Conservation (phyloP, 2,797 vertebrate genomes). For the Danio kyathit region DNA sequence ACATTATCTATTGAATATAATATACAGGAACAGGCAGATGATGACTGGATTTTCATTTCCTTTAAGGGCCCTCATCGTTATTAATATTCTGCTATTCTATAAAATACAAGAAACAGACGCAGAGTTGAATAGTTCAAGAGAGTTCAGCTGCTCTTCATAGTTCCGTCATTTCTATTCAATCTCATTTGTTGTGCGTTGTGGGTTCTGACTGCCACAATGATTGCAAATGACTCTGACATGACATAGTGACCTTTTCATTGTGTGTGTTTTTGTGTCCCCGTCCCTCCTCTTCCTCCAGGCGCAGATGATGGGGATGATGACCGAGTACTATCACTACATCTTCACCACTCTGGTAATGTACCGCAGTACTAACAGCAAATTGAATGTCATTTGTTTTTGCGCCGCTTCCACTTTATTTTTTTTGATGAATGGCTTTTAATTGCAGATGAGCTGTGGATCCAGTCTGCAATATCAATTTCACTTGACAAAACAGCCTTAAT, state of each 20-base stretch:
- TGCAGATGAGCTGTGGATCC: constrained; percentile 73
- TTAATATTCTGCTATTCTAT: constrained; percentile 38
- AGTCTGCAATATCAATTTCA: constrained; percentile 76
- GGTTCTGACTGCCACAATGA: constrained; percentile 55
- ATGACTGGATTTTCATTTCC: neutral
- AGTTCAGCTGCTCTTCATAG: constrained; percentile 22
- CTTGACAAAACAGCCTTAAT: constrained; percentile 76
- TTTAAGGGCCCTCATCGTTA: constrained; percentile 57
- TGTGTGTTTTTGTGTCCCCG: constrained; percentile 31
- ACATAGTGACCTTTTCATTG: constrained; percentile 57
- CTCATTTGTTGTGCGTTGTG: constrained; percentile 43
- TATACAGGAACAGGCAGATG: neutral
- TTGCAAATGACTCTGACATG: constrained; percentile 60
- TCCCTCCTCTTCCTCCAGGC: constrained; percentile 75
- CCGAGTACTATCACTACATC: constrained; percentile 99
- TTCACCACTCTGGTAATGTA: constrained; percentile 99
- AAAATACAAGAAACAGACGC: neutral
- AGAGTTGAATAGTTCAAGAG: constrained; percentile 55
- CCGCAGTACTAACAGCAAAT: constrained; percentile 73
- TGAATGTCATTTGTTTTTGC: constrained; percentile 72
- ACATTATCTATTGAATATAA: no score
- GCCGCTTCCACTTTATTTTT: constrained; percentile 58
- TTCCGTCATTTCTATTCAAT: constrained; percentile 12
- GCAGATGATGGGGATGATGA: constrained; percentile 99
- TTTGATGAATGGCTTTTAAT: constrained; percentile 79